phyloP scores from a whole-genome alignment of 2,113 vertebrate species.

The Proteles cristata region DNA sequence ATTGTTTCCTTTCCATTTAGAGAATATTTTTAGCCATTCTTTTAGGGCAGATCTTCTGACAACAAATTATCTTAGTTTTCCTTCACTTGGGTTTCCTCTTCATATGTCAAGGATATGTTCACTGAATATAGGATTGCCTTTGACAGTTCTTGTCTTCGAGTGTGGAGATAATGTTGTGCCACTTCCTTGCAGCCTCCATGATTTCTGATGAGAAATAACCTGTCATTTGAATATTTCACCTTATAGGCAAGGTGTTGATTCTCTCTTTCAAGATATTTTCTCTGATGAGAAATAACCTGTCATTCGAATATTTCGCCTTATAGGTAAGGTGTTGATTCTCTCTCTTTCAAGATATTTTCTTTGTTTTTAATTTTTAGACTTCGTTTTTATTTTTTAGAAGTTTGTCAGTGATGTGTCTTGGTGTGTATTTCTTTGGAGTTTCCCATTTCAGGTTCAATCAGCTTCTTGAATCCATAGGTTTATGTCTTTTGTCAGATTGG shows the following conservation, averaged over 20 bases:
- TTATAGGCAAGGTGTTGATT: not conserved
- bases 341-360: conserved; percentile 8
- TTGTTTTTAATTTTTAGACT: not conserved
- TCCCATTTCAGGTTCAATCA: not conserved
- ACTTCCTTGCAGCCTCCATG: not conserved
- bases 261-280: not conserved
- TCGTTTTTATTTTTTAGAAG: not conserved
- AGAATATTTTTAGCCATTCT: not conserved
- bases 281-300: not conserved
- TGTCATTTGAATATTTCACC: not conserved
- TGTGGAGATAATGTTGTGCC: not conserved
- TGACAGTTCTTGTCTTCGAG: not conserved
- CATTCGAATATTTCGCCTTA: not conserved
- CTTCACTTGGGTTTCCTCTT: not conserved
- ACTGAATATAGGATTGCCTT: not conserved
- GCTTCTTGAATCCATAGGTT: not conserved
- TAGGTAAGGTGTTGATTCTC: not conserved
- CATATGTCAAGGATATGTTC: not conserved
- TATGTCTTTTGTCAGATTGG: not conserved
- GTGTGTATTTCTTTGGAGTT: not conserved
- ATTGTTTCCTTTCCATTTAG: not conserved
- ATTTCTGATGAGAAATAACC: not conserved
- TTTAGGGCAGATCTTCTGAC: not conserved
- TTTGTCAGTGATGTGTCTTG: not conserved
- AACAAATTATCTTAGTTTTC: not conserved